Base-by-base conservation (phyloP, 2,113 vertebrate genomes). In the Toxostoma redivivum region DNA sequence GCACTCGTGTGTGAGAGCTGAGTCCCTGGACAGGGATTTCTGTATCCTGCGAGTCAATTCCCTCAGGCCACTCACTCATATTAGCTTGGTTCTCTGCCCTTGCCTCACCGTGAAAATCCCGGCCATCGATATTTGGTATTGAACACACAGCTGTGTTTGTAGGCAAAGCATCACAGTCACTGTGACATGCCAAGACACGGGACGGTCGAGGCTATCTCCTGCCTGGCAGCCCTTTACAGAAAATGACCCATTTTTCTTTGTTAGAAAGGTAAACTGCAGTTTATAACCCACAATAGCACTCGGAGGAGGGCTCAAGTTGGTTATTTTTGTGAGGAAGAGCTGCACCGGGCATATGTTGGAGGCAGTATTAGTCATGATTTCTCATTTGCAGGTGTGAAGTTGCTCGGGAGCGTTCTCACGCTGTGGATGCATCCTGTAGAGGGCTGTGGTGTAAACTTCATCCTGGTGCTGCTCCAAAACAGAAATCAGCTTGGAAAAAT, bases 11-110 rank as follows among this genome's bases (percentile, higher is more conserved):
- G 61, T 2, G 10, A 23, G 48, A 28, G 19, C 20, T 4, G 70
- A 27, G 18, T 33, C 16, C 35, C 22, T 23, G 74, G 47, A 14
- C 33, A 37, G 67, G 37, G 56, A 1, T 4, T 28, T 4, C 42
- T 7, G n/a, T 10, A 31, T 42, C 10, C 54, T 5, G 50, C 22
- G 31, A 45, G 44, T 2, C 24, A 5, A 0, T 8, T 28, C 8
- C 47, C 7, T 1, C 54, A 10, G 11, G 38, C 8, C 17, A 1
- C 47, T n/a, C 28, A 0, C 3, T 21, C 2, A 1, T 7, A 15
- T 58, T 19, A 3, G 7, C n/a, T 48, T 20, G 22, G 45, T 10
- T 23, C 33, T n/a, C 21, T 37, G 38, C 31, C n/a, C 1, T 18
- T 12, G 45, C 51, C 28, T 44, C 28, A 2, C 28, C 38, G 5